These are phyloP conservation scores for Molossus molossus DNA, from an alignment of 2,797 vertebrate genomes.

Conservation along the genomic window DNA sequence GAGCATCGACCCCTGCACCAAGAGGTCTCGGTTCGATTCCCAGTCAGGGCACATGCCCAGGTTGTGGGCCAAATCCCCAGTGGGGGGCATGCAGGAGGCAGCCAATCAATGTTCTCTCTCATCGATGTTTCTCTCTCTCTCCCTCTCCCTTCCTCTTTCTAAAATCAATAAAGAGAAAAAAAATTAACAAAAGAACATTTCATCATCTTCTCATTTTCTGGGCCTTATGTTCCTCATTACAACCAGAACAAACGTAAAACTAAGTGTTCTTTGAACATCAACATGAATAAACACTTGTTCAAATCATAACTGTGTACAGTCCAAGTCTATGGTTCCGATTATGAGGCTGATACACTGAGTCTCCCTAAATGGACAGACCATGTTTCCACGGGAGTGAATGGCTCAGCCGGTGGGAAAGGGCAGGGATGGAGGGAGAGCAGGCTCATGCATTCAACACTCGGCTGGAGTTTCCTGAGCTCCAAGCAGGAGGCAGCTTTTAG, in stretches of 20 bases:
- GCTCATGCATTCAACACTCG: neutral
- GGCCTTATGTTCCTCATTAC: neutral
- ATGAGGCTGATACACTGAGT: neutral
- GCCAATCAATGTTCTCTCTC: too few species aligned
- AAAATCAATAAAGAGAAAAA: too few species aligned
- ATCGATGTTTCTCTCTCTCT: too few species aligned
- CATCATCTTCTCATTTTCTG: neutral
- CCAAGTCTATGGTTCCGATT: neutral
- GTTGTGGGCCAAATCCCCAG: too few species aligned
- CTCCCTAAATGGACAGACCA: neutral
- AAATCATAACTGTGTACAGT: neutral
- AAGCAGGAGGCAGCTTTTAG: neutral
- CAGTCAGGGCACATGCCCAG: too few species aligned
- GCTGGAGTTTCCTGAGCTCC: neutral
- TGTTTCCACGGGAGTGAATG: rapidly evolving
- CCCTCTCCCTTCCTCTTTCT: too few species aligned
- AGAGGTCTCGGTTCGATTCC: too few species aligned
- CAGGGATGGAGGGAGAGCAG: rapidly evolving
- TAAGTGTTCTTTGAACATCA: neutral
- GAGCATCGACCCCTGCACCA: too few species aligned
- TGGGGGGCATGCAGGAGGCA: too few species aligned
- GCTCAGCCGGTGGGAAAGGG: rapidly evolving
- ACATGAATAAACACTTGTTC: neutral
- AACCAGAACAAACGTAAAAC: neutral
- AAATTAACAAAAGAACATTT: neutral